A percentile compares a stretch with the other conserved stretches of the same genome.
Evolutionary conservation across 2,888 invertebrate species (phyloP).

Genomic region (Aelia acuminata): DNA sequence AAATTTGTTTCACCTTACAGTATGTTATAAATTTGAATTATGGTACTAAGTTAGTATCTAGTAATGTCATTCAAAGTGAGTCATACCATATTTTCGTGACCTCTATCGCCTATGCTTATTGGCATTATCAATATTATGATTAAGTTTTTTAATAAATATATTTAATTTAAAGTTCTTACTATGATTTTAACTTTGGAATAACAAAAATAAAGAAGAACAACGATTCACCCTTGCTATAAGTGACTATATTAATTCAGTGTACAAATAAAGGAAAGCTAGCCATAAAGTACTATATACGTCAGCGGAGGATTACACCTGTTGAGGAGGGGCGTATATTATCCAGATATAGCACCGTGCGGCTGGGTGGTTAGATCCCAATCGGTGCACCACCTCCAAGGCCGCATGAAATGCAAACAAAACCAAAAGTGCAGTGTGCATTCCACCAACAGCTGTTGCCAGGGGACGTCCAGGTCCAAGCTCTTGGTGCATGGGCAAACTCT

Average conservation of each 20-base stretch:
- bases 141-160: no score
- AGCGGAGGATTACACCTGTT: conserved; percentile 18
- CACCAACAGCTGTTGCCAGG: neutral
- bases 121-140: no score
- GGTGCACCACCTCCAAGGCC: conserved; percentile 30
- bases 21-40: no score
- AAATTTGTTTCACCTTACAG: no score
- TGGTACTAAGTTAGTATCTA: no score
- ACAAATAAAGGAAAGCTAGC: neutral
- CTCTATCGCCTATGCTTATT: no score
- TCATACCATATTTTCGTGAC: no score
- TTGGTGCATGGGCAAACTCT: neutral
- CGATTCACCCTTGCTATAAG: neutral
- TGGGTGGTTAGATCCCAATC: conserved; percentile 24
- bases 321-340: conserved; percentile 4
- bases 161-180: no score
- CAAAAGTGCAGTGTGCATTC: conserved; percentile 23
- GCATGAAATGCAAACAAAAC: conserved; percentile 31
- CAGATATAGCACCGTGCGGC: neutral
- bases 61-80: no score
- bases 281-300: neutral
- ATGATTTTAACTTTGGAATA: no score
- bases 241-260: neutral
- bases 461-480: neutral
- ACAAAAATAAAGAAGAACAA: no score